Evolutionary conservation across 2,113 vertebrate species (phyloP).

Genomic region (Apeltes quadracus): DNA sequence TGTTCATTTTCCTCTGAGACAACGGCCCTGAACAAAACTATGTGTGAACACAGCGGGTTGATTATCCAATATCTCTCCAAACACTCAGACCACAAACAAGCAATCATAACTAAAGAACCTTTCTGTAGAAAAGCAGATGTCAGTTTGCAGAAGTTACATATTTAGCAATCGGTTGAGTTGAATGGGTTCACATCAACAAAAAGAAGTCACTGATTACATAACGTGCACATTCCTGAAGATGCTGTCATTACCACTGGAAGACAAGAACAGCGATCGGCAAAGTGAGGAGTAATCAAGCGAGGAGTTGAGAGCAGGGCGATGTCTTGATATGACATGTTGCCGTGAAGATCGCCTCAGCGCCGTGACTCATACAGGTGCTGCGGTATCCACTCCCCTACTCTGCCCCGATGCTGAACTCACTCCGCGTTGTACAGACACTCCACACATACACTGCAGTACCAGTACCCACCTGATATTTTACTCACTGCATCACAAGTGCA

Average conservation of each 20-base stretch:
- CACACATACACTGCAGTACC: slow-evolving; percentile 17
- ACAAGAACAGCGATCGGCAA: slow-evolving; percentile 61
- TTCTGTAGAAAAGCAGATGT: background rate
- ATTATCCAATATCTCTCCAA: slow-evolving; percentile 23
- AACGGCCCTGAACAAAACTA: background rate
- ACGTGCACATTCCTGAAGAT: slow-evolving; percentile 66
- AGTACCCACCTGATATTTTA: slow-evolving; percentile 29
- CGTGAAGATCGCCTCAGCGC: slow-evolving; percentile 41
- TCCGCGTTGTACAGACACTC: slow-evolving; percentile 29
- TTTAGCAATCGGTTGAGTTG: slow-evolving; percentile 12
- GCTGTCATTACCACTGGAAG: slow-evolving; percentile 56
- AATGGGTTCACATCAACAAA: slow-evolving; percentile 53
- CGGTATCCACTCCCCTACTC: slow-evolving; percentile 24
- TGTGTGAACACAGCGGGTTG: slow-evolving; percentile 25
- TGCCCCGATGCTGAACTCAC: slow-evolving; percentile 47
- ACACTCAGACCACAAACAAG: slow-evolving; percentile 42
- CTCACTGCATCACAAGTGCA: slow-evolving; percentile 50
- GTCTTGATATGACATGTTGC: slow-evolving; percentile 66
- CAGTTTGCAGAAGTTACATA: background rate
- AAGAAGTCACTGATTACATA: slow-evolving; percentile 40
- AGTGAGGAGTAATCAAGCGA: slow-evolving; percentile 47
- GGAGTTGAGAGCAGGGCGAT: slow-evolving; percentile 52
- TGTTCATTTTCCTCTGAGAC: slow-evolving; percentile 17
- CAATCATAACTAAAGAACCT: slow-evolving; percentile 33
- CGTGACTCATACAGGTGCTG: slow-evolving; percentile 65